These are phyloP conservation scores for Chelonus insularis DNA, from an alignment of 1,140 invertebrate species.

Conservation along the genomic window DNA sequence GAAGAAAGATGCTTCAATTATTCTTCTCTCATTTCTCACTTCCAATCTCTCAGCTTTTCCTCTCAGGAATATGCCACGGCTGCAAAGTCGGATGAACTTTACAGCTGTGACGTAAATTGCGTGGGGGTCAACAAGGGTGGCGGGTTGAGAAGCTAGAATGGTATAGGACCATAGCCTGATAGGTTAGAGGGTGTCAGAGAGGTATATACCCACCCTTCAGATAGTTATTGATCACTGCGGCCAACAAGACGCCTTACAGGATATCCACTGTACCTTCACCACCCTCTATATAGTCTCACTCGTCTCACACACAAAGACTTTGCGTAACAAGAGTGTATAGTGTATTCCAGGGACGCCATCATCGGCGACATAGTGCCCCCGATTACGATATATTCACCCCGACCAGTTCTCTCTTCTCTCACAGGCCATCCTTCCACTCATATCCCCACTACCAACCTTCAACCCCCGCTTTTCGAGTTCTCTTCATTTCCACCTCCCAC, in stretches of 20 bases:
- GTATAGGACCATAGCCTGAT: background rate
- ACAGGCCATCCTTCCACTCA: slow-evolving; percentile 7
- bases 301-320: background rate
- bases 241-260: slow-evolving; percentile 47
- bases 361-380: slow-evolving; percentile 50
- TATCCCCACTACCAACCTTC: slow-evolving; percentile 26
- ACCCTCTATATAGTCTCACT: background rate
- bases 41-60: slow-evolving; percentile 18
- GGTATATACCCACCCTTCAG: slow-evolving; percentile 22
- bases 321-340: background rate
- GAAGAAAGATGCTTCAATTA: background rate
- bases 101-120: slow-evolving; percentile 46
- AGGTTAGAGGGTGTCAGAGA: slow-evolving; percentile 13
- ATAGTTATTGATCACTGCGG: slow-evolving; percentile 49
- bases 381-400: slow-evolving; percentile 48
- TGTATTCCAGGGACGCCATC: slow-evolving; percentile 31
- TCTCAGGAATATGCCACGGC: slow-evolving; percentile 26
- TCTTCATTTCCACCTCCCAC: slow-evolving; percentile 23
- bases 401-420: slow-evolving; percentile 14
- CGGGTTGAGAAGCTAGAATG: background rate
- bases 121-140: slow-evolving; percentile 40
- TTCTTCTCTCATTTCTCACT: slow-evolving; percentile 12
- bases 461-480: background rate
- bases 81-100: slow-evolving; percentile 49
- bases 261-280: slow-evolving; percentile 37